Evolutionary conservation across 2,888 invertebrate genomes (phyloP), one percentile per base, ranked within the genome.

Genomic region (Lacanobia wlatinum): DNA sequence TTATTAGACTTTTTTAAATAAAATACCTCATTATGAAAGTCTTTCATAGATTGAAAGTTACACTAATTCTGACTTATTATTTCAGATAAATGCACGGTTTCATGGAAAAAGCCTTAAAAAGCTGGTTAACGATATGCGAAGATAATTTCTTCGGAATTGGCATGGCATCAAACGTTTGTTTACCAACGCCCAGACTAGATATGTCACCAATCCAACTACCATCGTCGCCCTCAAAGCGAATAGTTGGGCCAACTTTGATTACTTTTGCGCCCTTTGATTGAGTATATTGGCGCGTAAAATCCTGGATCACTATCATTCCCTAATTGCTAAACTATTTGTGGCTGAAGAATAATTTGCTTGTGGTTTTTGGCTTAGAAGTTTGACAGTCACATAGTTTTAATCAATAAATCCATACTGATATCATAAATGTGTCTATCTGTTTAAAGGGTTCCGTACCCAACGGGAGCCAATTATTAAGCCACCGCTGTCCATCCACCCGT

Each of bases 171-270:
- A 55, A 46, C n/a, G 59, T 66, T 68, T 73, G 56, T 66, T 23
- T 46, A 9, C 50, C 21, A 59, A 75, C 23, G 58, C 7, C 10
- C 12, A 28, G 48, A 58, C 40, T 65, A 50, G 46, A 71, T 8
- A 69, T 67, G 69, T 68, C 73, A 56, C 46, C 38, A 69, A 73
- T 76, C 58, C 34, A 63, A 78, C 69, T 69, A 64, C 56, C 70
- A 28, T 63, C 46, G 38, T 70, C 46, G 8, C 21, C 28, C 28
- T 76, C 76, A 80, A 69, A 80, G 67, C 59, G 66, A 67, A 85
- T 80, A 84, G 73, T 80, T 83, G 56, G 43, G 10, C 59, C 56
- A 79, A 83, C 76, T 80, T 80, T 74, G 76, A 80, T 85, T 85
- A 71, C 73, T 66, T 80, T 68, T 64, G 59, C 52, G 28, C 53